Base-by-base conservation (phyloP, 2,113 vertebrate genomes). In the Pavo muticus region DNA sequence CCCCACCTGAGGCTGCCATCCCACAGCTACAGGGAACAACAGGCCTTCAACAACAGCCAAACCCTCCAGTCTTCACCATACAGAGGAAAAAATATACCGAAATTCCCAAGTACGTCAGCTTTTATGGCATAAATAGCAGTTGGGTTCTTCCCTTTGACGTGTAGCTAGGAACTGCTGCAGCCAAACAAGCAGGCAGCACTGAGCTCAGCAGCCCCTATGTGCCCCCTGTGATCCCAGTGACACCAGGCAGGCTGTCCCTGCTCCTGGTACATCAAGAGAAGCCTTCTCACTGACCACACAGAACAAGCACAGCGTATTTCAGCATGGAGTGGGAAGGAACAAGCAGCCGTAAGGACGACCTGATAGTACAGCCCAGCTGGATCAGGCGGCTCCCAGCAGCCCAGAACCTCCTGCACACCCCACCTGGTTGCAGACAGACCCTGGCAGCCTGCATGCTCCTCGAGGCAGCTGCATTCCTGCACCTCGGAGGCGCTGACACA, bases 311-410 rank as follows among this genome's bases (percentile, higher is more conserved):
- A 27, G 24, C 13, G 13, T 52, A 25, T 27, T 27, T 25, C 50
- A 52, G 50, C 45, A 47, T 19, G 9, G 45, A 47, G 19, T 10
- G 45, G 45, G 45, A 47, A 47, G 45, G 45, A 47, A 47, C 45
- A 20, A 20, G 9, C 9, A 19, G 45, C 45, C 20, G 47, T 48
- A 50, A 50, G 47, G 47, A 23, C 6, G 35, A 35, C 35, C 35
- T 35, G 35, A 35, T 35, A 35, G 35, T 35, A 35, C 25, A 7
- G 0, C 24, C 71, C 68, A 9, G 1, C 1, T 2, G 0, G 0
- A 30, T 48, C 57, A 10, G 17, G 10, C n/a, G 47, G 37, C 3
- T 16, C 14, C 17, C 14, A 60, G 39, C 0, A 2, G 47, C 65
- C 47, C 27, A 70, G 24, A 67, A 27, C 14, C 52, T 20, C 9